A percentile compares a stretch with the other conserved stretches of the same genome.
Conservation (phyloP, 2,113 vertebrate species). For the Aramus guarauna region DNA sequence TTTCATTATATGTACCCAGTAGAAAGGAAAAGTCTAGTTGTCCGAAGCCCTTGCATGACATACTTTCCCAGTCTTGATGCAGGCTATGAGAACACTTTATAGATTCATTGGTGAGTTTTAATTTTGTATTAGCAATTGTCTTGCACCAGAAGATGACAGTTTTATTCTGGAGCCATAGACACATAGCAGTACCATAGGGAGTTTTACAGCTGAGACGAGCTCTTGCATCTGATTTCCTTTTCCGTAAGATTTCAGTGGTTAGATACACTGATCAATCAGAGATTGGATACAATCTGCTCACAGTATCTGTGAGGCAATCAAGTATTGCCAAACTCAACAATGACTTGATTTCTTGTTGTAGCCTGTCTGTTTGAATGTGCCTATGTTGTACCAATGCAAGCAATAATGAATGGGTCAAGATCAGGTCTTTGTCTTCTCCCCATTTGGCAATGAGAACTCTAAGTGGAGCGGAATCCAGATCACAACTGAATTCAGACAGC, state of each 20-base stretch:
- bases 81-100: background rate
- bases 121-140: background rate
- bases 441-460: background rate
- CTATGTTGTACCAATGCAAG: background rate
- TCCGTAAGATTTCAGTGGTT: background rate
- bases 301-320: background rate
- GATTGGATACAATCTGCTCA: background rate
- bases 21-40: background rate
- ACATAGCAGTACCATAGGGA: rapidly evolving
- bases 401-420: background rate
- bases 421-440: background rate
- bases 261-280: background rate
- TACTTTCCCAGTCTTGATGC: background rate
- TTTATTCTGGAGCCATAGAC: background rate
- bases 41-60: background rate
- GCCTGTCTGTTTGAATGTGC: background rate
- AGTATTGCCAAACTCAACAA: background rate
- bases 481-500: background rate
- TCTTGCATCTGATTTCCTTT: background rate
- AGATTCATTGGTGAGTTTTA: background rate
- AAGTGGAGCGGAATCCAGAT: background rate
- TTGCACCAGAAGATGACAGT: background rate
- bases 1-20: background rate
- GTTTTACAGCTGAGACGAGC: background rate
- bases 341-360: background rate